Evolutionary conservation across 2,113 vertebrate species (phyloP), one percentile per base, ranked within the genome.

Genomic region (Bolborhynchus lineola): DNA sequence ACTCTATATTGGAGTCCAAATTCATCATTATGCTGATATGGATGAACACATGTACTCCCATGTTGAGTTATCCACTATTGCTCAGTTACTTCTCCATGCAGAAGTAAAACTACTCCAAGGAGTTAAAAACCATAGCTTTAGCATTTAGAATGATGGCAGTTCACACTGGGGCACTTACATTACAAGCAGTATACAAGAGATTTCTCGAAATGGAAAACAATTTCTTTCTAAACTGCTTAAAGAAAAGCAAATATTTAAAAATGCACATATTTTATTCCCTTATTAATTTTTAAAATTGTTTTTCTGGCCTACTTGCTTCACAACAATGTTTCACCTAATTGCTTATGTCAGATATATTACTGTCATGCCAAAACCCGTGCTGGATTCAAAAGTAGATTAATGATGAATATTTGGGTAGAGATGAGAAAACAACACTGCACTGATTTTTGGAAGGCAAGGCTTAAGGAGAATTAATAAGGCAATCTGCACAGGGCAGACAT

Each of bases 391-490:
- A 88, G 28, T 5, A 88, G 82, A 95, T 83, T 90, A 93, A 95
- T 75, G 92, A 93, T 24, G 68, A 94, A 55, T 95, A 86, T 92
- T 88, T 83, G 76, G 63, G 77, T 88, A 80, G 76, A 90, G 71
- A 93, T 74, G 79, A 82, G 92, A 96, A 94, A 96, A 85, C 85
- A 95, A 33, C 49, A 57, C 49, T 4, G 13, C 59, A 28, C 49
- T 83, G 59, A 83, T 88, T 88, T 93, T 63, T 86, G 41, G 75
- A 88, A 71, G 49, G 31, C 1, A 0, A 86, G 33, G 35, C n/a
- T 59, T 90, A 86, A 90, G 63, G 50, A 93, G 88, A 94, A 94
- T 94, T 86, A 97, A 94, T 81, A 46, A 90, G 76, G 53, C 63
- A 90, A 72, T 70, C 85, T 62, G 63, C 47, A 76, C 29, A 76